Base-by-base conservation (phyloP, 2,797 vertebrate genomes). In the Anguilla megastoma region DNA sequence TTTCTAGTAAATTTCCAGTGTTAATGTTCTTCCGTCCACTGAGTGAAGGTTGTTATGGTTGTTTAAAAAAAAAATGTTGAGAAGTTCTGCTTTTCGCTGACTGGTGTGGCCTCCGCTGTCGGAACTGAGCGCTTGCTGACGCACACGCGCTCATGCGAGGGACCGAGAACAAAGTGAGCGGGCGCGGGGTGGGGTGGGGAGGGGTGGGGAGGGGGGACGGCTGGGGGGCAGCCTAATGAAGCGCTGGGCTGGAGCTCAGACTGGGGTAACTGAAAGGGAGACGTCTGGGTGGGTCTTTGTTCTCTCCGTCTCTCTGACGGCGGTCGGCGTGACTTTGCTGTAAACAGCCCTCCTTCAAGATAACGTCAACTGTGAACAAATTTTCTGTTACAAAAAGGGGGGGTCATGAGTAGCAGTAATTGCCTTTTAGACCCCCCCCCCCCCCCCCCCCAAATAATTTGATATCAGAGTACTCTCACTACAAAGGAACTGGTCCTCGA, bases 401-500 rank as follows among this genome's bases (percentile, higher is more conserved):
- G 87, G 92, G 89, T 90, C 91, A 89, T 93, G 95, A 95, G 93
- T 94, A 93, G 91, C 87, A 91, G 92, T 96, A 96, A 97, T 97
- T 97, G 94, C 93, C 94, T 96, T 94, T 95, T 93, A 93, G 92
- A 93, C 96, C 96, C 94, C 94, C 90, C 93, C 93, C 94, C 41
- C 94, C 41, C 88, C 48, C 93, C 0, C 94, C 93, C 92, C 87
- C 92, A 91, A 91, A 94, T 96, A 94, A 95, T 93, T 95, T 91
- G 89, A 60, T 85, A 91, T 93, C 95, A 95, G 92, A 92, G 94
- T 92, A 89, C 87, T 91, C 90, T 94, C 76, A 82, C 91, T 93
- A 88, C 85, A 91, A 30, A 14, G n/a, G 41, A n/a, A 50, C 12
- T 9, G 45, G 82, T 33, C 79, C 82, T 30, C 30, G 1, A 74